Evolutionary conservation across 2,888 invertebrate species (phyloP).

Genomic region (Adela reaumurella): DNA sequence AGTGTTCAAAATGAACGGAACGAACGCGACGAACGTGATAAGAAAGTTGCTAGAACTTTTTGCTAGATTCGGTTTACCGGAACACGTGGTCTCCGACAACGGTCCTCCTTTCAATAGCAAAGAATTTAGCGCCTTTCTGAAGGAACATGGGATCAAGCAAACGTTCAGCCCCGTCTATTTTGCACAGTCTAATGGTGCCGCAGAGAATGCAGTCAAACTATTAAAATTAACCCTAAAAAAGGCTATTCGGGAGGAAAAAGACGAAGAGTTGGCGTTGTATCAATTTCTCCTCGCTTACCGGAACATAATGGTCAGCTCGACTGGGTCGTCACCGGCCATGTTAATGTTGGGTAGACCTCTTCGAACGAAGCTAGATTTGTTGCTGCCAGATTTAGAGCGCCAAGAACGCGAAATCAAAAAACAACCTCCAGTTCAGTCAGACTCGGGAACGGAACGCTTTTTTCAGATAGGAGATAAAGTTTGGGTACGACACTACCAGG

Average conservation of each 20-base stretch:
- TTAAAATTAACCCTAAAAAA: conserved; percentile 6
- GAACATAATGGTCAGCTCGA: not conserved
- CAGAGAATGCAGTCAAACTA: conserved; percentile 1
- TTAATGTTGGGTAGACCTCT: not conserved
- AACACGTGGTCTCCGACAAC: conserved; percentile 1
- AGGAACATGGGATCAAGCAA: not conserved
- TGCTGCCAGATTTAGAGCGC: not conserved
- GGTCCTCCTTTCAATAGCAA: conserved; percentile 2
- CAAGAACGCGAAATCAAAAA: not conserved
- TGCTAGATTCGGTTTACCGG: not conserved
- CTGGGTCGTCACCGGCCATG: conserved; percentile 1
- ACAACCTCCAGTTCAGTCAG: not conserved
- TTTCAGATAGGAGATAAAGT: not conserved
- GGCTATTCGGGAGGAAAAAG: not conserved
- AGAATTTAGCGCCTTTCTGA: not conserved
- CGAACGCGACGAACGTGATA: not conserved
- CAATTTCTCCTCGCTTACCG: not conserved
- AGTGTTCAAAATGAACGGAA: not conserved
- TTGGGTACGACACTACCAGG: not conserved
- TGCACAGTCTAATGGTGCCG: not conserved
- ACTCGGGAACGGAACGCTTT: not conserved
- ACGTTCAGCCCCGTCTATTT: not conserved
- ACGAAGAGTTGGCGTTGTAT: conserved; percentile 2
- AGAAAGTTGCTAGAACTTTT: not conserved
- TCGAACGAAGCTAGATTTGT: conserved; percentile 1